Evolutionary conservation across 2,113 vertebrate species (phyloP).

Genomic region (Austrofundulus limnaeus): DNA sequence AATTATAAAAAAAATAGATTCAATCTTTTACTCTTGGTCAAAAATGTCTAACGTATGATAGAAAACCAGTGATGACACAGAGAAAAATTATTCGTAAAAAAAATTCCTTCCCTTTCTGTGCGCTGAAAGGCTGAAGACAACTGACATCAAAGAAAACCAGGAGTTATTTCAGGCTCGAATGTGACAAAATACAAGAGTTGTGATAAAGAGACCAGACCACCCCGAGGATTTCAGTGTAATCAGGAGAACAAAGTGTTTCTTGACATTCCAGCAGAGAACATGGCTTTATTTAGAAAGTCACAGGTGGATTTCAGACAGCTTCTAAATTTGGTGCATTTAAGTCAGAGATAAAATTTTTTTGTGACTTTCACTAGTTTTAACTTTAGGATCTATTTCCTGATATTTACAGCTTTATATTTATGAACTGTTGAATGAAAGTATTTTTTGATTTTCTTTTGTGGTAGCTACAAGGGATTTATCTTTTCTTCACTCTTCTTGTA

Average conservation of each 20-base stretch:
- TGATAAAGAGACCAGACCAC: constrained; percentile 40
- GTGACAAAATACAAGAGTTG: constrained; percentile 35
- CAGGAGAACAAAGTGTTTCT: constrained; percentile 16
- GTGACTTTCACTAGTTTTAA: constrained; percentile 22
- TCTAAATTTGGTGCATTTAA: constrained; percentile 44
- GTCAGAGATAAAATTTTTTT: constrained; percentile 41
- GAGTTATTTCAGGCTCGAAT: constrained; percentile 18
- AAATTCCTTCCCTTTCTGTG: background rate
- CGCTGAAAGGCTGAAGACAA: constrained; percentile 2
- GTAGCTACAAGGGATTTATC: background rate
- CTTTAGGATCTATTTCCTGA: constrained; percentile 15
- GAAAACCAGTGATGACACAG: background rate
- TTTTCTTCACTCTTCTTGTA: background rate
- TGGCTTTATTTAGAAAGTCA: constrained; percentile 38
- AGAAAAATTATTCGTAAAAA: background rate
- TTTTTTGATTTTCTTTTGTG: background rate
- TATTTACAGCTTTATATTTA: constrained; percentile 21
- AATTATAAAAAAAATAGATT: no score
- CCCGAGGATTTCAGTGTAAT: constrained; percentile 24
- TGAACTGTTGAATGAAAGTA: background rate
- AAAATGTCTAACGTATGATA: no score
- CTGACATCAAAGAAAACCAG: constrained; percentile 14
- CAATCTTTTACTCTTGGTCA: no score
- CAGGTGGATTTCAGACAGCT: constrained; percentile 53
- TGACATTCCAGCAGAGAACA: constrained; percentile 6